These are phyloP conservation scores for Pempheris klunzingeri DNA, from an alignment of 2,797 vertebrate species.

Conservation along the genomic window DNA sequence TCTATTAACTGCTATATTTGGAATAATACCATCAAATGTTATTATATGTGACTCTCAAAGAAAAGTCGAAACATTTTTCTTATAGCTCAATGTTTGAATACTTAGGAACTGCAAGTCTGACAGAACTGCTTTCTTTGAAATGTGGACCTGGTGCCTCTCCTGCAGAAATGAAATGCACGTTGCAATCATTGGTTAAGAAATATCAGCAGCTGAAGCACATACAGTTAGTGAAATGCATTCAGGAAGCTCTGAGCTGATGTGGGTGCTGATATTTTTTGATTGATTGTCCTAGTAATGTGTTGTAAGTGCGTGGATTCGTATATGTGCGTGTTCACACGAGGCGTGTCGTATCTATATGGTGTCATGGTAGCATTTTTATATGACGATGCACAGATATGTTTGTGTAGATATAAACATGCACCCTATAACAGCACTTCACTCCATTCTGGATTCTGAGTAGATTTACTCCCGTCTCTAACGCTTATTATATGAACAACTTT, in stretches of 20 bases:
- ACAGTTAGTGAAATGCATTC: not conserved
- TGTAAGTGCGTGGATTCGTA: not conserved
- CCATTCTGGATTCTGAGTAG: constrained; percentile 1
- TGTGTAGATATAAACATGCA: not conserved
- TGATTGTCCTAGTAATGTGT: too few relatives aligned
- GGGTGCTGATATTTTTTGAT: not conserved
- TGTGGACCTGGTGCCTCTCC: too few relatives aligned
- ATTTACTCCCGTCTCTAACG: not conserved
- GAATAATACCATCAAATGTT: not conserved
- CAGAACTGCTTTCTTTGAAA: not conserved
- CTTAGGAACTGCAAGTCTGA: too few relatives aligned
- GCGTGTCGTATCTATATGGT: not conserved
- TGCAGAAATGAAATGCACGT: not conserved
- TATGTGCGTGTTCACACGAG: not conserved
- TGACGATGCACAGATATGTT: not conserved
- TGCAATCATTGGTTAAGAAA: not conserved
- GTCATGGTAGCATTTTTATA: not conserved
- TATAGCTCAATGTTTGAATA: not conserved
- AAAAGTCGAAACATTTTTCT: not conserved
- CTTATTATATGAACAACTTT: constrained; percentile 3
- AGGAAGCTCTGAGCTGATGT: not conserved
- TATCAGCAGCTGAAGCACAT: not conserved
- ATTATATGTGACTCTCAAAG: not conserved
- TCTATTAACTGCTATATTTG: not conserved
- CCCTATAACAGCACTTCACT: not conserved